Percentiles rank a stretch among this genome's conserved stretches.
phyloP scores from a whole-genome alignment of 2,797 vertebrate genomes.

The Gallinago solitaria region DNA sequence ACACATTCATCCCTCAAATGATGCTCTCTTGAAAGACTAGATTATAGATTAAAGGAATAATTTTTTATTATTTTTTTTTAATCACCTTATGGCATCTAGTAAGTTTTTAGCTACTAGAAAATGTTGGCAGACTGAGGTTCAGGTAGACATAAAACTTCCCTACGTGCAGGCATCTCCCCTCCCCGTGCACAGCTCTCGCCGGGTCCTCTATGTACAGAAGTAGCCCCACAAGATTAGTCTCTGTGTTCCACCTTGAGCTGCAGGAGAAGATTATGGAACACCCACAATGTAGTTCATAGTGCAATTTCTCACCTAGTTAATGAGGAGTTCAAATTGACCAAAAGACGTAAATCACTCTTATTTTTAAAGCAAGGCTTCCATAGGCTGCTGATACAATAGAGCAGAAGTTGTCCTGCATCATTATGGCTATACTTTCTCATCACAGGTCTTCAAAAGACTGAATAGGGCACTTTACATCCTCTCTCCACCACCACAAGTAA shows the following conservation, averaged over 20 bases:
- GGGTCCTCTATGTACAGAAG: not conserved
- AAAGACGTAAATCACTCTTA: not conserved
- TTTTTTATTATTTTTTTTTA: not conserved
- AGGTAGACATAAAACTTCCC: not conserved
- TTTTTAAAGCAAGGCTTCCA: not conserved
- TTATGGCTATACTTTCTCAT: not conserved
- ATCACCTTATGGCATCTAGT: not conserved
- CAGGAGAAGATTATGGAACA: not conserved
- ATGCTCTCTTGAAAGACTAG: not conserved
- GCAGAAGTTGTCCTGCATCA: not conserved
- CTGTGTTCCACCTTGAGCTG: not conserved
- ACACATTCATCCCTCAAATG: not conserved
- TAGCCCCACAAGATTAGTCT: not conserved
- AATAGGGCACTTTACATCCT: not conserved
- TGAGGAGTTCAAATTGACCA: not conserved
- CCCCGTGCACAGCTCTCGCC: not conserved
- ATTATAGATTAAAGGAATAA: not conserved
- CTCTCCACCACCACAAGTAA: not conserved
- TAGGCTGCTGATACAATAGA: not conserved
- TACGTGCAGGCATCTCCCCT: not conserved
- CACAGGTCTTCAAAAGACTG: not conserved
- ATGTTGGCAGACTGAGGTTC: not conserved
- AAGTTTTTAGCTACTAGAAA: not conserved
- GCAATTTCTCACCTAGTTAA: not conserved
- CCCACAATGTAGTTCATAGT: fast-evolving